phyloP scores from a whole-genome alignment of 1,140 invertebrate species.

The Mactra quadrangularis region DNA sequence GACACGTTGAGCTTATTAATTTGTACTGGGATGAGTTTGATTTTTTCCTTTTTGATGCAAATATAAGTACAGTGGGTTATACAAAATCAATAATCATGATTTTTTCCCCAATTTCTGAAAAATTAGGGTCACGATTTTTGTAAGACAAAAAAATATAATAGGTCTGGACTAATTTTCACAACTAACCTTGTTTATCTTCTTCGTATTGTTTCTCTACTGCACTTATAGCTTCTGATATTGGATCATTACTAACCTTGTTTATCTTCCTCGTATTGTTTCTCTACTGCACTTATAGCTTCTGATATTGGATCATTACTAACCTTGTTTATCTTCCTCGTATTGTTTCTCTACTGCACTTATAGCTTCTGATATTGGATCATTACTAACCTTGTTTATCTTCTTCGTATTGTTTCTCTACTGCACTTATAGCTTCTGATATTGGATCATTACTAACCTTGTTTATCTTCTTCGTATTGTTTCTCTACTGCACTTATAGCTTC shows the following conservation, averaged over 20 bases:
- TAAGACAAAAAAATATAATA: too few relatives aligned
- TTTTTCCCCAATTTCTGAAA: too few relatives aligned
- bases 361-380: constrained; percentile 94
- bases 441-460: constrained; percentile 93
- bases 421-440: constrained; percentile 96
- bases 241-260: constrained; percentile 97
- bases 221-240: constrained; percentile 96
- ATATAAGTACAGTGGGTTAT: too few relatives aligned
- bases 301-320: constrained; percentile 93
- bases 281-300: constrained; percentile 94
- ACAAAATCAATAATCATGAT: too few relatives aligned
- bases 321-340: constrained; percentile 97
- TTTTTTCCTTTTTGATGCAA: too few relatives aligned
- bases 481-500: constrained; percentile 95
- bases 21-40: too few relatives aligned
- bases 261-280: constrained; percentile 97
- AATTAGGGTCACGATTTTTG: too few relatives aligned
- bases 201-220: constrained; percentile 96
- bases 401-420: constrained; percentile 96
- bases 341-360: constrained; percentile 95
- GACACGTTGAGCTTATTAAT: too few relatives aligned
- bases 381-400: constrained; percentile 95
- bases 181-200: constrained; percentile 98
- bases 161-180: too few relatives aligned
- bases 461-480: constrained; percentile 96